A percentile compares a stretch with the other conserved stretches of the same genome.
Conservation (phyloP, 2,113 vertebrate genomes). For the Corythaeola cristata region DNA sequence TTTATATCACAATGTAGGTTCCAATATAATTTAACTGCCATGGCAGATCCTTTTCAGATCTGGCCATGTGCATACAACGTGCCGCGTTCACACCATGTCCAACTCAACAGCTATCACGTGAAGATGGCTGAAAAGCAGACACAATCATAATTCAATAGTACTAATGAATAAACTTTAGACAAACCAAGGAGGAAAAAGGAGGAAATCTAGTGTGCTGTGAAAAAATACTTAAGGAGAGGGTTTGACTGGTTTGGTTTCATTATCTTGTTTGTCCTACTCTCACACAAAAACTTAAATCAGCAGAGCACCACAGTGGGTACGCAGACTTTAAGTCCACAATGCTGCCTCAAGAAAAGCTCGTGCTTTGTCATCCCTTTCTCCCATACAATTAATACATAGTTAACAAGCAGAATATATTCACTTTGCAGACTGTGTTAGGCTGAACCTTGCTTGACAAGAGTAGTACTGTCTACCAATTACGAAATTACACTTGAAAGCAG, state of each 20-base stretch:
- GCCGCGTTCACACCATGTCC: neutral
- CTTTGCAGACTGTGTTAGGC: neutral
- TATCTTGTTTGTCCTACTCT: neutral
- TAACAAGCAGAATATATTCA: neutral
- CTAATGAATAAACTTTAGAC: neutral
- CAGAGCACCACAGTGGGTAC: neutral
- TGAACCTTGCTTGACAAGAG: too few relatives aligned
- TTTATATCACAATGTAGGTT: accelerated
- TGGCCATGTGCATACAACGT: neutral
- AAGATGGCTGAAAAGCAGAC: neutral
- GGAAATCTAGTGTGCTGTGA: neutral
- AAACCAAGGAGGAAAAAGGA: neutral
- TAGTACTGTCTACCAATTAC: too few relatives aligned
- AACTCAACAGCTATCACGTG: neutral
- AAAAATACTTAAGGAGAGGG: neutral
- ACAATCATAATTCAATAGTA: neutral
- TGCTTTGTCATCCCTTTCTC: neutral
- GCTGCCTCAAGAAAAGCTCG: neutral
- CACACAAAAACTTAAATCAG: neutral
- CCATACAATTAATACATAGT: neutral
- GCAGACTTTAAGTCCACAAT: neutral
- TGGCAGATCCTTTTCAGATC: neutral
- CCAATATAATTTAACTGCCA: accelerated
- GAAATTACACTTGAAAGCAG: neutral
- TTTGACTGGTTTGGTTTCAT: neutral